Base-by-base conservation (phyloP, 2,888 invertebrate genomes). In the Erannis defoliaria region DNA sequence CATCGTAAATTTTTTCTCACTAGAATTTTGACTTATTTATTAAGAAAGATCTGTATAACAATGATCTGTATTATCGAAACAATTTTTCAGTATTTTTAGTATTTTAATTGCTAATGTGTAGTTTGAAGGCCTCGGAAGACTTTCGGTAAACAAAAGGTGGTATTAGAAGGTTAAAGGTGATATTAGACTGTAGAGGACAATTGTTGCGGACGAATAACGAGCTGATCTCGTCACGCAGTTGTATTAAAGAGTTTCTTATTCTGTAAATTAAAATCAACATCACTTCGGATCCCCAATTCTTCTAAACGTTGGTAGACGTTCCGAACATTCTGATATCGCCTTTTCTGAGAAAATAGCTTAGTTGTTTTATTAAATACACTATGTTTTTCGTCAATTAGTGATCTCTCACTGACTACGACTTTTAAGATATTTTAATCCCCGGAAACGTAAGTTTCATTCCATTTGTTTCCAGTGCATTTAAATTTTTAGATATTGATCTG, bases 41-140 rank as follows among this genome's bases (percentile, higher is more conserved):
- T 8, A 2, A 31, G 5, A 21, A 35, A 19, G 3, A 38, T 49
- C 35, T 50, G 26, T 50, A 19, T 18, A 9, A 16, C 16, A 5
- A 10, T 33, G 45, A 45, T 46, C 55, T 35, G 45, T 26, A 55
- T 45, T 37, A 37, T 46, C 19, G 18, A 38, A 46, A 29, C 37
- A 18, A 5, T 38, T n/a, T 38, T 2, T 29, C 5, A 33, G 1
- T 49, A 33, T 42, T 31, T 46, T 16, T 31, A 48, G 46, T 55
- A 55, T 42, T 42, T 19, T 18, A 46, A 38, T 55, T 3, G 12
- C 21, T 42, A 42, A n/a, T 42, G 5, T 12, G 40, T 42, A 21
- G n/a, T 23, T 37, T 16, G 6, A 16, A 37, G 6, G 37, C 2
- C 6, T 37, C 4, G 0, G 1, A 35, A 12, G 21, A 10, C 16